phyloP scores from a whole-genome alignment of 2,797 vertebrate species.

The Cossypha dichroa region DNA sequence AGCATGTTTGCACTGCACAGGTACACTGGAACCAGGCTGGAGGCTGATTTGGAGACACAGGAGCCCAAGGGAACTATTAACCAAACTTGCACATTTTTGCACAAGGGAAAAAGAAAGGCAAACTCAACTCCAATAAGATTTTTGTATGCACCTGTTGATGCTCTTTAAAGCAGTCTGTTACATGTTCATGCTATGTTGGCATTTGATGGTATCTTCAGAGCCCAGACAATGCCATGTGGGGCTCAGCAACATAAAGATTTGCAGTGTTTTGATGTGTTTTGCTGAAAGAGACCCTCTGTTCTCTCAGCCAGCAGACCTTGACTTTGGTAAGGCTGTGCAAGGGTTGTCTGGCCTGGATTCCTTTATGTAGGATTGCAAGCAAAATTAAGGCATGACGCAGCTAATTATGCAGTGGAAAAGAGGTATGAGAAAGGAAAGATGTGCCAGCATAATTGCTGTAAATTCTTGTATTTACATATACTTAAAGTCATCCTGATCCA shows the following conservation, averaged over 20 bases:
- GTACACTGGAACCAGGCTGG: neutral
- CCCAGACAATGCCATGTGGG: neutral
- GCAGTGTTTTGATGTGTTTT: neutral
- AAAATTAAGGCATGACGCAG: neutral
- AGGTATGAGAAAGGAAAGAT: neutral
- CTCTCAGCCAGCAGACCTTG: neutral
- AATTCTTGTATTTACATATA: conserved; percentile 14
- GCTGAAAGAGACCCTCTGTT: neutral
- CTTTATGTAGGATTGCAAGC: neutral
- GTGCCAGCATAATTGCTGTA: neutral
- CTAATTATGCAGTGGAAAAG: neutral
- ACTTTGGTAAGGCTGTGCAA: neutral
- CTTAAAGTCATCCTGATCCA: neutral
- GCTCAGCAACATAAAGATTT: neutral
- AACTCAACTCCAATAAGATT: neutral
- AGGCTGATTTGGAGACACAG: neutral
- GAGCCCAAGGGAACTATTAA: neutral
- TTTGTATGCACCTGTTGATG: neutral
- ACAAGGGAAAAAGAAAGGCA: neutral
- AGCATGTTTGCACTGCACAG: neutral
- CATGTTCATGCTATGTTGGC: neutral
- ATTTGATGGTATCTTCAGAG: neutral
- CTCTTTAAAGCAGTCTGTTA: neutral
- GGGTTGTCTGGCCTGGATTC: neutral
- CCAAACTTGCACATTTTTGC: neutral